phyloP scores from a whole-genome alignment of 2,113 vertebrate species.

The Tringa solitaria region DNA sequence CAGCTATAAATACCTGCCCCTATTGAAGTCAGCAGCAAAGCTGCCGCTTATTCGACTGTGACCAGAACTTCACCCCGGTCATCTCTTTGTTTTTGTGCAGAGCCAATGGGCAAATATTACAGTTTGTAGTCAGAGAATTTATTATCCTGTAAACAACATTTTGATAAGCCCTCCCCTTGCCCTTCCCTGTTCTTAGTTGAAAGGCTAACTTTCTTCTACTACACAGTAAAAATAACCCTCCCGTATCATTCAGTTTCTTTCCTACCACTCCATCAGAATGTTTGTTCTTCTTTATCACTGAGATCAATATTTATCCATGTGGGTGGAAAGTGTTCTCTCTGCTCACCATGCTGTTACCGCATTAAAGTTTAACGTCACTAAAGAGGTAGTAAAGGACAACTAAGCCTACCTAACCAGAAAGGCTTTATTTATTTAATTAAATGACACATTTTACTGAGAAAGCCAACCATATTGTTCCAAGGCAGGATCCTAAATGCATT shows the following conservation, averaged over 20 bases:
- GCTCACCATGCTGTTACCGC: neutral
- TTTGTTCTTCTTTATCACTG: slow-evolving; percentile 58
- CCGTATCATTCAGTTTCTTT: slow-evolving; percentile 10
- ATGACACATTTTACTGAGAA: neutral
- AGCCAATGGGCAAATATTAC: neutral
- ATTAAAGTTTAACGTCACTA: slow-evolving; percentile 60
- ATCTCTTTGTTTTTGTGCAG: slow-evolving; percentile 21
- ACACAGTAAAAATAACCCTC: slow-evolving; percentile 34
- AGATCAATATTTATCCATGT: slow-evolving; percentile 64
- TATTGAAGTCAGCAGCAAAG: neutral
- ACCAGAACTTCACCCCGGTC: neutral
- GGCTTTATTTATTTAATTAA: slow-evolving; percentile 31
- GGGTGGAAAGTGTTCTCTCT: slow-evolving; percentile 56
- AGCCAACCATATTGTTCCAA: neutral
- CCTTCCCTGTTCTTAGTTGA: slow-evolving; percentile 55
- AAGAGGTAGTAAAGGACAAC: slow-evolving; percentile 20
- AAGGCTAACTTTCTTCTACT: slow-evolving; percentile 46
- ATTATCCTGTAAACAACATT: slow-evolving; percentile 26
- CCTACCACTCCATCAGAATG: slow-evolving; percentile 34
- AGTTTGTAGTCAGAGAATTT: slow-evolving; percentile 49
- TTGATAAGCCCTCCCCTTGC: slow-evolving; percentile 43
- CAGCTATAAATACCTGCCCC: neutral
- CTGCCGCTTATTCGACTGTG: neutral
- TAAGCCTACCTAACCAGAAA: neutral
- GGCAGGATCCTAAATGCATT: neutral